Conservation (phyloP, 1,140 invertebrate genomes). For the Drosophila grimshawi region DNA sequence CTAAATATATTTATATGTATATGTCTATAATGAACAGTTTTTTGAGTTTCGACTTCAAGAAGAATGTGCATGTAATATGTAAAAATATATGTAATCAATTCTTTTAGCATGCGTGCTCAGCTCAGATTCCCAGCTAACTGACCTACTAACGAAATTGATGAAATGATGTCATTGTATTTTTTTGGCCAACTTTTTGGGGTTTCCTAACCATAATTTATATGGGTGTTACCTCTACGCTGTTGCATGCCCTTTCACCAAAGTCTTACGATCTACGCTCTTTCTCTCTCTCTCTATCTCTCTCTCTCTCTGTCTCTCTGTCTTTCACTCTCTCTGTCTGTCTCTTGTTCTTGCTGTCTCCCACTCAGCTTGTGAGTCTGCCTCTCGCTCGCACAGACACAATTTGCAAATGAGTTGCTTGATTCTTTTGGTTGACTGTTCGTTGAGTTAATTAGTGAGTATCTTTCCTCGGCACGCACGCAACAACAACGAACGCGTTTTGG, state of each 20-base stretch:
- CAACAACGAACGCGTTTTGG: conserved; percentile 36
- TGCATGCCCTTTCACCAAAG: conserved; percentile 42
- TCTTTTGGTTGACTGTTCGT: conserved; percentile 65
- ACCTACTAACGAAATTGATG: conserved; percentile 29
- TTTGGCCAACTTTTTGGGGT: conserved; percentile 59
- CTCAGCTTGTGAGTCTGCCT: conserved; percentile 9
- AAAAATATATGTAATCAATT: not conserved
- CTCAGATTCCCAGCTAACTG: conserved; percentile 21
- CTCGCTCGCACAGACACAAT: conserved; percentile 50
- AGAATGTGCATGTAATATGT: too few species aligned
- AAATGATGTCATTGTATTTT: conserved; percentile 69
- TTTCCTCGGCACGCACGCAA: conserved; percentile 71
- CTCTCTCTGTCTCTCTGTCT: conserved; percentile 7
- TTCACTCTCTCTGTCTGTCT: conserved; percentile 8
- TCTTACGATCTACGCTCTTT: conserved; percentile 1
- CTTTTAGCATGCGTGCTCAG: not conserved
- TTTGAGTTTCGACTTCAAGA: too few species aligned
- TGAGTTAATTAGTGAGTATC: conserved; percentile 79
- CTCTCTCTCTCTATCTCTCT: conserved; percentile 14
- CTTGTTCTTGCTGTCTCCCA: not conserved
- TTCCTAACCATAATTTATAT: conserved; percentile 75
- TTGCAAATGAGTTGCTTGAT: conserved; percentile 74
- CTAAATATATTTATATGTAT: too few species aligned
- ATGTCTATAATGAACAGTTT: too few species aligned
- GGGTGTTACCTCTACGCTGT: conserved; percentile 49